Percentiles rank a stretch among this genome's conserved stretches.
These are phyloP conservation scores for Xylocopa sonorina DNA, from an alignment of 1,140 invertebrate species.

Conservation along the genomic window DNA sequence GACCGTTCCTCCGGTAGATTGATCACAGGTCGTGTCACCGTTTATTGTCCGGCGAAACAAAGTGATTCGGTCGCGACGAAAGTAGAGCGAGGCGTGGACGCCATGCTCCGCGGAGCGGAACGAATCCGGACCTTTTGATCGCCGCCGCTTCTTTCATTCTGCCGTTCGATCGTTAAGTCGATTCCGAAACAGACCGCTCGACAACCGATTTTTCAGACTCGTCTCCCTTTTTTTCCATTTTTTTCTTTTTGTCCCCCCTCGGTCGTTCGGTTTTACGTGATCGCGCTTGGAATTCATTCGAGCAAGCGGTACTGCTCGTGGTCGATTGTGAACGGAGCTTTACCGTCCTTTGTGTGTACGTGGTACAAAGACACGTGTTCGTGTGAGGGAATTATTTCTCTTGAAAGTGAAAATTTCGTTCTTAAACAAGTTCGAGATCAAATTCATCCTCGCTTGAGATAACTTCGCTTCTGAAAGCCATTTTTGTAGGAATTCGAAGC, in stretches of 20 bases:
- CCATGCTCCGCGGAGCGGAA: conserved; percentile 62
- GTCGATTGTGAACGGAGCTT: no score
- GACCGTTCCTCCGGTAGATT: conserved; percentile 45
- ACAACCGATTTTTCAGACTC: conserved; percentile 1
- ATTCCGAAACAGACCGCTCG: conserved; percentile 19
- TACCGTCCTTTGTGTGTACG: no score
- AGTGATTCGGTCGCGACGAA: conserved; percentile 57
- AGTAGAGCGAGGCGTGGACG: conserved; percentile 51
- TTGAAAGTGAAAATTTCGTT: no score
- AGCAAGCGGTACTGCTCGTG: no score
- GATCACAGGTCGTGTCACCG: conserved; percentile 52
- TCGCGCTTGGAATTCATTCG: no score
- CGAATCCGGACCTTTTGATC: conserved; percentile 63
- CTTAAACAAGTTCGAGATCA: no score
- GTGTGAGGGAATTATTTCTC: no score
- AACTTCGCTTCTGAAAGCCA: no score
- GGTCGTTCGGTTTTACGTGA: no score
- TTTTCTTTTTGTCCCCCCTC: background rate
- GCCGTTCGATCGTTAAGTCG: conserved; percentile 54
- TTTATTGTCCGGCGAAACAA: conserved; percentile 61
- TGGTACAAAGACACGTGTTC: no score
- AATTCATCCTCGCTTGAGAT: no score
- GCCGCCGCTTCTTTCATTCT: conserved; percentile 51
- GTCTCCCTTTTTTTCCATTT: background rate
- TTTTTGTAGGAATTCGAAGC: no score